Conservation (phyloP, 2,113 vertebrate genomes). For the Boulengeromyrus knoepffleri region DNA sequence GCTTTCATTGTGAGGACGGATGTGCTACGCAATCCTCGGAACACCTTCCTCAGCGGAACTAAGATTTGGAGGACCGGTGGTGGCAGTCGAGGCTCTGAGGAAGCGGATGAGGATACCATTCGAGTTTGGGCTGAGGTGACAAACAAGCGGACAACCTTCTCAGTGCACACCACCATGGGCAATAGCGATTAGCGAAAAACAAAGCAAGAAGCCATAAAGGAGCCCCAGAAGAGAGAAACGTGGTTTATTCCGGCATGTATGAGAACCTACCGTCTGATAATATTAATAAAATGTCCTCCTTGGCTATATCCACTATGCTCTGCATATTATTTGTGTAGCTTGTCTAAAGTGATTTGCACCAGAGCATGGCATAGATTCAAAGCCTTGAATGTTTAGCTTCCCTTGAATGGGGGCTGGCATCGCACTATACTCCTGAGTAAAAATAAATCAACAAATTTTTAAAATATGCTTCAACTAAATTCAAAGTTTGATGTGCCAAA, state of each 20-base stretch:
- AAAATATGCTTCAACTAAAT: not conserved
- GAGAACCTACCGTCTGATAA: not conserved
- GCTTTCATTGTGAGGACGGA: not conserved
- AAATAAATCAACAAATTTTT: not conserved
- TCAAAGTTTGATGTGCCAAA: not conserved
- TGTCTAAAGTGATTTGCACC: not conserved
- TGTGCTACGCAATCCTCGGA: not conserved
- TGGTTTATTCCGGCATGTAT: not conserved
- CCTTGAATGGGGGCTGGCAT: not conserved
- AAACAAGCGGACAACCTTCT: not conserved
- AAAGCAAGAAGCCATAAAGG: not conserved
- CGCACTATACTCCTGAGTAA: not conserved
- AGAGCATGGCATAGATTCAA: not conserved
- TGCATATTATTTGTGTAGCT: not conserved
- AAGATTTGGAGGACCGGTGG: not conserved
- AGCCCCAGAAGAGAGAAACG: not conserved
- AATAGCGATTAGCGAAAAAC: not conserved
- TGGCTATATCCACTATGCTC: not conserved
- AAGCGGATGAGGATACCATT: not conserved
- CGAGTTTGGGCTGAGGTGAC: not conserved
- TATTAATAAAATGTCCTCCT: not conserved
- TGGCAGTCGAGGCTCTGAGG: not conserved
- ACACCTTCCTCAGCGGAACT: not conserved
- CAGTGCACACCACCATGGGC: not conserved
- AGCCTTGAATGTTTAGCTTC: not conserved